Percentiles rank a stretch among this genome's conserved stretches.
phyloP scores from a whole-genome alignment of 2,797 vertebrate species.

The Sebastes kiyomatsui region DNA sequence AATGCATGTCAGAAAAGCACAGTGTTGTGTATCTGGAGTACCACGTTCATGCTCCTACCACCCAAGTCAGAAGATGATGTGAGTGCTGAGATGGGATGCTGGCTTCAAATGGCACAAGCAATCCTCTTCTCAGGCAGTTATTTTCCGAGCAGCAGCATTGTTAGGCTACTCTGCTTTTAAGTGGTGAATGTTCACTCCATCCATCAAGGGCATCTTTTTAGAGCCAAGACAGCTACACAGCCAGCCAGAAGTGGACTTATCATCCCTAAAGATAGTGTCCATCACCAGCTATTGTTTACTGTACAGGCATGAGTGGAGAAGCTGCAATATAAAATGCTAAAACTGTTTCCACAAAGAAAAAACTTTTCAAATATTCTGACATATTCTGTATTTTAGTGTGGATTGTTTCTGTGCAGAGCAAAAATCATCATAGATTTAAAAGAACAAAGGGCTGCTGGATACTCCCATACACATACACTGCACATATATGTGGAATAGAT shows the following conservation, averaged over 20 bases:
- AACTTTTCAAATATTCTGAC: neutral
- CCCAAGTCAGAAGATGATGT: conserved; percentile 13
- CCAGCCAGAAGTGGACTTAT: conserved; percentile 1
- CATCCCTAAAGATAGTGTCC: neutral
- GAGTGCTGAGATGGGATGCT: conserved; percentile 1
- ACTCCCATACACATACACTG: neutral
- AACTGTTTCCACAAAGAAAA: neutral
- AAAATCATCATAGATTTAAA: neutral
- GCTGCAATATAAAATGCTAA: neutral
- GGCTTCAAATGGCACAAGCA: conserved; percentile 9
- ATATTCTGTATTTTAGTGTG: neutral
- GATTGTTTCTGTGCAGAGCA: neutral
- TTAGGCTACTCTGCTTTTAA: conserved; percentile 6
- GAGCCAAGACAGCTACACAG: neutral
- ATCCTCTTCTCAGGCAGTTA: conserved; percentile 3
- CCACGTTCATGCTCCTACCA: neutral
- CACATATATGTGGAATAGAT: neutral
- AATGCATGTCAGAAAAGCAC: neutral
- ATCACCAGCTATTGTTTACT: neutral
- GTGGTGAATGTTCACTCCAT: conserved; percentile 12
- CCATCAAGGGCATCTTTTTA: conserved; percentile 27
- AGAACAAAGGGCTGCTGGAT: neutral
- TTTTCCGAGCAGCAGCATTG: conserved; percentile 3
- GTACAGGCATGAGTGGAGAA: neutral
- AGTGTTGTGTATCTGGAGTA: neutral